phyloP scores from a whole-genome alignment of 2,888 invertebrate species.

The Netelia inedita region DNA sequence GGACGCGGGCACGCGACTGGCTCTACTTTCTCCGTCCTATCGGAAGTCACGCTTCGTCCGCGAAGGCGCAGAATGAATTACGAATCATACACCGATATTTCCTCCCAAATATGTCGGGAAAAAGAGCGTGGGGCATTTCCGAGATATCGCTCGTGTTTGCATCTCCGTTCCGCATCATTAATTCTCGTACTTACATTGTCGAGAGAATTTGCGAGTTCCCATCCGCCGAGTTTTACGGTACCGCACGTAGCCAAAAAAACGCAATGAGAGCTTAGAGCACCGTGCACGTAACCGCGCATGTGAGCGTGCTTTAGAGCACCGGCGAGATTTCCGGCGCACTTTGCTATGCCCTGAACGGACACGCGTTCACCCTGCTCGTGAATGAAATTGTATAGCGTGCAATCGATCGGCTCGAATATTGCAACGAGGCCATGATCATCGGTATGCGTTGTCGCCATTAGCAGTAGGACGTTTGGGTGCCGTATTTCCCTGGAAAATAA shows the following conservation, averaged over 20 bases:
- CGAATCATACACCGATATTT: constrained; percentile 2
- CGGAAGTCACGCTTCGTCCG: constrained; percentile 59
- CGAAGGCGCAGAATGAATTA: constrained; percentile 48
- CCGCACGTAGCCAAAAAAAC: constrained; percentile 78
- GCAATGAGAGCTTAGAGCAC: constrained; percentile 80
- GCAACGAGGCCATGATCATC: constrained; percentile 77
- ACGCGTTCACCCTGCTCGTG: constrained; percentile 80
- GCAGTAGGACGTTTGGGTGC: constrained; percentile 78
- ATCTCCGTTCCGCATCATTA: background rate
- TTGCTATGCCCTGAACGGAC: constrained; percentile 77
- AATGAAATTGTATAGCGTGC: constrained; percentile 79
- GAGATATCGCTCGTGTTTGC: too few relatives aligned
- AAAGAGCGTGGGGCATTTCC: background rate
- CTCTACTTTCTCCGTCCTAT: constrained; percentile 59
- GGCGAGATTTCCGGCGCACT: constrained; percentile 77
- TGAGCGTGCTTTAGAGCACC: constrained; percentile 78
- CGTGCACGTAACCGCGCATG: constrained; percentile 80
- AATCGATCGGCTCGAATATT: constrained; percentile 80
- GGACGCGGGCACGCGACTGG: constrained; percentile 5
- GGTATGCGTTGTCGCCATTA: constrained; percentile 79
- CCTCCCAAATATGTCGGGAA: constrained; percentile 4
- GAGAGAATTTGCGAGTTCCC: constrained; percentile 77
- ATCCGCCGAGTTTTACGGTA: constrained; percentile 80
- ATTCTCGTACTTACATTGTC: constrained; percentile 71
- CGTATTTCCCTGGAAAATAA: constrained; percentile 76